Evolutionary conservation across 2,113 vertebrate species (phyloP).

Genomic region (Sapajus apella): DNA sequence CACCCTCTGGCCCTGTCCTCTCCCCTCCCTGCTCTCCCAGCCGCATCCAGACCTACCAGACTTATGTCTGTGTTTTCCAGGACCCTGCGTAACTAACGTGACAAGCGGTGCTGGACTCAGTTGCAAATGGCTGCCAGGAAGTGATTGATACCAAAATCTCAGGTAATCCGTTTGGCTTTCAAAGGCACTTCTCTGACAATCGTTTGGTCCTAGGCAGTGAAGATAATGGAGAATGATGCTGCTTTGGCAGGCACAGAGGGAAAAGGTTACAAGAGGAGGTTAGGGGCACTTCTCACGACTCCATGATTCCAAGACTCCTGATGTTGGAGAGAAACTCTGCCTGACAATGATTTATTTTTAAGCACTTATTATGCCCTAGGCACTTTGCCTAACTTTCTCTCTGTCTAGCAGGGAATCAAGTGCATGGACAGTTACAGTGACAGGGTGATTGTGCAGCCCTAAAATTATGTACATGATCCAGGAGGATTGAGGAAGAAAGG

Average conservation of each 20-base stretch:
- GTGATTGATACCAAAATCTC: not conserved
- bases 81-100: not conserved
- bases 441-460: too few species aligned
- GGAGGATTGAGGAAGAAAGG: not conserved
- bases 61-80: too few species aligned
- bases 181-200: not conserved
- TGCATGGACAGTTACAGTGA: not conserved
- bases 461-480: rapidly evolving
- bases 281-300: not conserved
- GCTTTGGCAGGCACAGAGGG: not conserved
- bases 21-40: too few species aligned
- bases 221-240: not conserved
- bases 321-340: not conserved
- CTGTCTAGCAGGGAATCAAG: not conserved
- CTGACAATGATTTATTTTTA: not conserved
- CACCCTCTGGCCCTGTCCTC: not conserved
- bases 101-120: not conserved
- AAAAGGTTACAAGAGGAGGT: not conserved
- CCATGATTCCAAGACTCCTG: not conserved
- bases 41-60: not conserved
- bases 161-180: not conserved
- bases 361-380: not conserved
- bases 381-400: not conserved
- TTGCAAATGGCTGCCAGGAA: not conserved
- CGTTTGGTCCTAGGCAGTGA: not conserved